Evolutionary conservation across 2,888 invertebrate species (phyloP).

Genomic region (Caenorhabditis japonica): DNA sequence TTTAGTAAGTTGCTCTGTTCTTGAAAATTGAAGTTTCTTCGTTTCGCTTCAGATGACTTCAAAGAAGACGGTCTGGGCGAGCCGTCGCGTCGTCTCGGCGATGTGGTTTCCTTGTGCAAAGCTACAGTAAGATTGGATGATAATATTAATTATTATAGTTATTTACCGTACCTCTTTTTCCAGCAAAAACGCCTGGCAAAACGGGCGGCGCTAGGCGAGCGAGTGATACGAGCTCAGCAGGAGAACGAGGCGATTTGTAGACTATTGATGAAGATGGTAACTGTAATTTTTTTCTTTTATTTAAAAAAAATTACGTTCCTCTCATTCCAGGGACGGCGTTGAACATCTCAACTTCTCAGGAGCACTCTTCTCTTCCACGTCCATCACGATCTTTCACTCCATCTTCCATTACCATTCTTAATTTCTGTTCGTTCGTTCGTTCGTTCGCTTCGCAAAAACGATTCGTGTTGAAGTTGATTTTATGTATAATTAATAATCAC

Average conservation of each 20-base stretch:
- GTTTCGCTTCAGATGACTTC: slow-evolving; percentile 55
- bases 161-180: neutral
- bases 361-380: too few species aligned
- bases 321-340: slow-evolving; percentile 13
- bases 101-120: slow-evolving; percentile 46
- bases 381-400: too few species aligned
- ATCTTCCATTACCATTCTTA: too few species aligned
- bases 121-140: slow-evolving; percentile 34
- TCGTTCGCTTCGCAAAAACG: neutral
- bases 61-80: slow-evolving; percentile 41
- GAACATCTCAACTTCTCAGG: too few species aligned
- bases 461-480: neutral
- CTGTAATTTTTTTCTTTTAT: neutral
- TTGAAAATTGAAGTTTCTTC: neutral
- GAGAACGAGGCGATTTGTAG: slow-evolving; percentile 49
- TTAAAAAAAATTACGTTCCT: neutral
- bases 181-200: slow-evolving; percentile 56
- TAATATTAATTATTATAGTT: neutral
- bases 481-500: neutral
- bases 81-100: slow-evolving; percentile 39
- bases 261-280: slow-evolving; percentile 52
- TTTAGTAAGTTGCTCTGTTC: slow-evolving; percentile 38
- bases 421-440: neutral
- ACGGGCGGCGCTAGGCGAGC: slow-evolving; percentile 38
- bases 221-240: slow-evolving; percentile 46